Percentiles rank a stretch among this genome's conserved stretches.
phyloP scores from a whole-genome alignment of 2,888 invertebrate genomes.

The Drosophila neonasuta region DNA sequence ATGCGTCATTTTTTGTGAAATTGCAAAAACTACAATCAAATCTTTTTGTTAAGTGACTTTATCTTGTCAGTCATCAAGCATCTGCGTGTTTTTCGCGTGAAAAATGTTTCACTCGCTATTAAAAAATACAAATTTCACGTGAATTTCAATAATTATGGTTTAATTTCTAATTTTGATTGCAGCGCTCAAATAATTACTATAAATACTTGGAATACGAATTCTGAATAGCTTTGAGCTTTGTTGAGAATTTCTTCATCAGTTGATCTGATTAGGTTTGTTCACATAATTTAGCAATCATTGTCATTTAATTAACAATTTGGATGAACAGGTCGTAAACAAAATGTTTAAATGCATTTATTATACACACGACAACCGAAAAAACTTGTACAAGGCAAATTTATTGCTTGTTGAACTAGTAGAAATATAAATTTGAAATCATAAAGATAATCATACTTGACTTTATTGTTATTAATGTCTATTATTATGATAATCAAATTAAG shows the following conservation, averaged over 20 bases:
- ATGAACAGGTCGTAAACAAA: background rate
- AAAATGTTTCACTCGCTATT: conserved; percentile 57
- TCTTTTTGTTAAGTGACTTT: conserved; percentile 46
- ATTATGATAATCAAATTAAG: too few species aligned
- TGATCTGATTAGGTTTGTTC: background rate
- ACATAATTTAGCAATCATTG: background rate
- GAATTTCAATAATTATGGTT: conserved; percentile 21
- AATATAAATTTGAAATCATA: background rate
- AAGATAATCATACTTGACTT: background rate
- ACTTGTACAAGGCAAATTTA: background rate
- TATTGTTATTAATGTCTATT: too few species aligned
- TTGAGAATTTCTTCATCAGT: conserved; percentile 3
- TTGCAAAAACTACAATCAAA: conserved; percentile 48
- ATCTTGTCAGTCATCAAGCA: conserved; percentile 48
- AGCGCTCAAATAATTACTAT: conserved; percentile 1
- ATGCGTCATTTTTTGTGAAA: conserved; percentile 6
- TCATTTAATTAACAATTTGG: background rate
- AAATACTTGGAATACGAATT: conserved; percentile 18
- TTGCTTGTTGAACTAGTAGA: background rate
- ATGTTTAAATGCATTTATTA: background rate
- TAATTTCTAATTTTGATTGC: conserved; percentile 15
- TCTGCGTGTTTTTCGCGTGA: conserved; percentile 54
- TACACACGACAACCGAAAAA: background rate
- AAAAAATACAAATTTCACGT: conserved; percentile 46
- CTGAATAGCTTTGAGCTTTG: too few species aligned